Evolutionary conservation across 2,797 vertebrate species (phyloP).

Genomic region (Hirundo rustica): DNA sequence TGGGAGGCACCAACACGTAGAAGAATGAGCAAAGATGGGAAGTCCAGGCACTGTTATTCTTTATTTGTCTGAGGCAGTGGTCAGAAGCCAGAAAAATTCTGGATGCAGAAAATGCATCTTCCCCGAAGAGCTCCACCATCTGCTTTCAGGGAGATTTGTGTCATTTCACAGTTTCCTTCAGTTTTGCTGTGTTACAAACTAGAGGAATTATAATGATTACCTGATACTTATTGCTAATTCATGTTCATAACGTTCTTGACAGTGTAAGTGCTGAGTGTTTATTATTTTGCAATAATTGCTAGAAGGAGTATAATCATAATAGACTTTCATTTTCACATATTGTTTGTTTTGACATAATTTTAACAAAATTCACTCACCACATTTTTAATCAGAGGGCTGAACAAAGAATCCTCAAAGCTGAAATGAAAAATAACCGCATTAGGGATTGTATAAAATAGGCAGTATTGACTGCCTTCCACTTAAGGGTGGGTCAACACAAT

Average conservation of each 20-base stretch:
- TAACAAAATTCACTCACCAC: background rate
- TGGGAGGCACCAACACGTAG: background rate
- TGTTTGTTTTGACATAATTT: constrained; percentile 4
- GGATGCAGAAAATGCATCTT: background rate
- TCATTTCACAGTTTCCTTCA: constrained; percentile 1
- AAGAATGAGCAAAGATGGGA: constrained; percentile 17
- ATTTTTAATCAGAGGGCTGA: background rate
- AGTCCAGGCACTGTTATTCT: constrained; percentile 1
- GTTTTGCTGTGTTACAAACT: background rate
- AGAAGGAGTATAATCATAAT: background rate
- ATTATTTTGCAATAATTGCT: background rate
- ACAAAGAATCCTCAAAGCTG: background rate
- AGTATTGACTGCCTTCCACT: background rate
- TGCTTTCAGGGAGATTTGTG: background rate
- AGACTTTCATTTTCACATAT: background rate
- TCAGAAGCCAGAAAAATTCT: background rate
- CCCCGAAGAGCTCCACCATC: background rate
- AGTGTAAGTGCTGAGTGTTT: background rate
- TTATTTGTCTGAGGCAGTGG: background rate
- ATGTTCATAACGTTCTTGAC: background rate
- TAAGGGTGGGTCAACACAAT: background rate
- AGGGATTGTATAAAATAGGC: background rate
- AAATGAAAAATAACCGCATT: background rate
- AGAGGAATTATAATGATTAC: background rate
- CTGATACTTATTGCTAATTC: background rate